Evolutionary conservation across 2,797 vertebrate species (phyloP).

Genomic region (Apodemus agrarius): DNA sequence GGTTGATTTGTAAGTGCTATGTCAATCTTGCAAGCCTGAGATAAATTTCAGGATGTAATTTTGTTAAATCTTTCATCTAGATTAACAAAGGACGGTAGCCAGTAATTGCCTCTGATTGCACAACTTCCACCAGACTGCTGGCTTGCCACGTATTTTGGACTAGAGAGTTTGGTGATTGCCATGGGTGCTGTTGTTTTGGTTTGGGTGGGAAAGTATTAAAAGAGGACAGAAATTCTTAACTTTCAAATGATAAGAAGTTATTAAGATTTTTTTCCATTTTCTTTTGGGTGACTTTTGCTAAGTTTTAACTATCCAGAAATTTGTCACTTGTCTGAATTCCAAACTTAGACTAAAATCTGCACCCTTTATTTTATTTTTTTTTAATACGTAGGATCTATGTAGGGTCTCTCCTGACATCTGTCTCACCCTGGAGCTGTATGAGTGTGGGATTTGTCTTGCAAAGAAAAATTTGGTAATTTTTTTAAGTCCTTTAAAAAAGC

Average conservation of each 20-base stretch:
- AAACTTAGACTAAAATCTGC: background rate
- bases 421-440: background rate
- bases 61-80: background rate
- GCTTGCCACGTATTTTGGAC: background rate
- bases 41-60: background rate
- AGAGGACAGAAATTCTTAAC: background rate
- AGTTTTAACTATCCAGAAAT: background rate
- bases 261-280: background rate
- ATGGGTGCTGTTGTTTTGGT: background rate
- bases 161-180: background rate
- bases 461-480: background rate
- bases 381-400: background rate
- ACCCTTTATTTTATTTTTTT: background rate
- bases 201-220: background rate
- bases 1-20: background rate
- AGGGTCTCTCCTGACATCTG: background rate
- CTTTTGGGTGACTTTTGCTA: background rate
- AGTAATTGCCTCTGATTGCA: background rate
- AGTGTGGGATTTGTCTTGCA: background rate
- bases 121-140: background rate
- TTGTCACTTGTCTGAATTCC: background rate
- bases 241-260: background rate
- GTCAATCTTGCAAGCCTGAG: background rate
- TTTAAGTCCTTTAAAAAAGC: background rate
- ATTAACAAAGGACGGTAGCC: background rate